A percentile compares a stretch with the other conserved stretches of the same genome.
Evolutionary conservation across 2,797 vertebrate genomes (phyloP).

Genomic region (Phataginus tetradactyla): DNA sequence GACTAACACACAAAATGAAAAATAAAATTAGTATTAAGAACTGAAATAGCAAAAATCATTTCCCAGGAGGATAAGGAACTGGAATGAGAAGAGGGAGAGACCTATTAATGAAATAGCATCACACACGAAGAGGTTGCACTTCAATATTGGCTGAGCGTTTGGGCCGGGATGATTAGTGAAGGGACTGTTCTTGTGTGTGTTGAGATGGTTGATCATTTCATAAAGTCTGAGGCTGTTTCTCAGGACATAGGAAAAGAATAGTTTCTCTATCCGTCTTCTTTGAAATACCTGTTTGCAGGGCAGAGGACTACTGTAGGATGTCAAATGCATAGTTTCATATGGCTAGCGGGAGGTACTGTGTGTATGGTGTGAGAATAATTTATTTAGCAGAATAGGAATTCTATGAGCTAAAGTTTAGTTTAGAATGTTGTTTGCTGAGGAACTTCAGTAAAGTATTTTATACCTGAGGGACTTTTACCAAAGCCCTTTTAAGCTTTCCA

Average conservation of each 20-base stretch:
- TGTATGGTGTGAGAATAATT: background rate
- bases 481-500: background rate
- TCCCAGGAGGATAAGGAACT: constrained; percentile 60
- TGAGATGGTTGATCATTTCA: background rate
- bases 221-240: constrained; percentile 34
- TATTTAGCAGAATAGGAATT: background rate
- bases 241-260: background rate
- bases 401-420: constrained; percentile 32
- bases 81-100: background rate
- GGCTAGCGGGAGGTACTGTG: background rate
- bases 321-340: background rate
- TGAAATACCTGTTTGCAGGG: background rate
- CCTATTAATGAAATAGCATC: constrained; percentile 50
- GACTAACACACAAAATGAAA: background rate
- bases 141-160: constrained; percentile 54
- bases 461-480: background rate
- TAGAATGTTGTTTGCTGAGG: background rate
- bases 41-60: constrained; percentile 37
- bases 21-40: constrained; percentile 68
- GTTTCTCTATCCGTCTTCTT: background rate
- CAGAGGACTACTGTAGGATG: background rate
- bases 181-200: background rate
- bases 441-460: background rate
- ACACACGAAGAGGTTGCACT: constrained; percentile 51
- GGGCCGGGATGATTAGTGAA: background rate